Evolutionary conservation across 2,888 invertebrate species (phyloP).

Genomic region (Steinernema hermaphroditum): DNA sequence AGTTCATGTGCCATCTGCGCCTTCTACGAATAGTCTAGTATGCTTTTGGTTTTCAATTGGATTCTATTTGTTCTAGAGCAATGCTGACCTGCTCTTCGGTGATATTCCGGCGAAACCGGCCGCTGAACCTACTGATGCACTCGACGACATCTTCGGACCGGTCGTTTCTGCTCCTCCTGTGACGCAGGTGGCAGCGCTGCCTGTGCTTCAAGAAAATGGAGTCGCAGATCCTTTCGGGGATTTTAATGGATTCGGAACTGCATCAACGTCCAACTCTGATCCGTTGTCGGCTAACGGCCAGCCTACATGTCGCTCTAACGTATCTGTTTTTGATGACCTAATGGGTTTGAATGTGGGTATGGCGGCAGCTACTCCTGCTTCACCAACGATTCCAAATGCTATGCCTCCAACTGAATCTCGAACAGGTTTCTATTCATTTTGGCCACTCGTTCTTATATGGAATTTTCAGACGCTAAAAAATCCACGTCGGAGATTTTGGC

Average conservation of each 20-base stretch:
- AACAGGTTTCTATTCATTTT: not conserved
- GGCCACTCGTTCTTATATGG: not conserved
- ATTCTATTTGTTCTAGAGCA: not conserved
- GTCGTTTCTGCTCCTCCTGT: constrained; percentile 53
- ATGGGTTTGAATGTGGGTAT: not conserved
- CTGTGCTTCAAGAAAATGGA: not conserved
- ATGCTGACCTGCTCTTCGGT: not conserved
- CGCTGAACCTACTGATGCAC: constrained; percentile 38
- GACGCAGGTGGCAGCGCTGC: not conserved
- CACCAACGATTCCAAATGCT: not conserved
- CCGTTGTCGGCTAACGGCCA: too few species aligned
- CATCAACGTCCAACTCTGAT: constrained; percentile 20
- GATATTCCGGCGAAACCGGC: not conserved
- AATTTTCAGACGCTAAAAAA: constrained; percentile 36
- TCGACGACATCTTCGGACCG: constrained; percentile 60
- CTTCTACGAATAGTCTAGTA: constrained; percentile 1
- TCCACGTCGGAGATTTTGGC: constrained; percentile 52
- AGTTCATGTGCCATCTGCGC: not conserved
- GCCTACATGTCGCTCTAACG: not conserved
- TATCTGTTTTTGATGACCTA: not conserved
- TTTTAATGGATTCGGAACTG: constrained; percentile 41
- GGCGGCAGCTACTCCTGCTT: not conserved
- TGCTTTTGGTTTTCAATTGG: too few species aligned
- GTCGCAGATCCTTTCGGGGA: constrained; percentile 15
- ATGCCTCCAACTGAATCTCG: not conserved